Evolutionary conservation across 2,888 invertebrate species (phyloP), one percentile per base, ranked within the genome.

Genomic region (Polymixis flavicincta): DNA sequence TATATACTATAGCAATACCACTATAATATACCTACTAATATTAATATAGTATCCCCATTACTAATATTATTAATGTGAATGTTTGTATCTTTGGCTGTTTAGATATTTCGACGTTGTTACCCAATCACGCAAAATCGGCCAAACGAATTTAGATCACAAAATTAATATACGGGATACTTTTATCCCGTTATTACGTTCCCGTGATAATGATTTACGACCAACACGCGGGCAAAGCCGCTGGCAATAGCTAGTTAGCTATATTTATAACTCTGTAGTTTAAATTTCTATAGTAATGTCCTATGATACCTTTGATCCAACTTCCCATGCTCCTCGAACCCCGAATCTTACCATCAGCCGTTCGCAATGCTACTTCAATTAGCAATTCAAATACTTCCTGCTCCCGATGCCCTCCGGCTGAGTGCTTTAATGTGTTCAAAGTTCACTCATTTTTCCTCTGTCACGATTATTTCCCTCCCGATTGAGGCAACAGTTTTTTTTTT

Each of bases 361-460:
- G 81, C 77, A 80, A 80, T 85, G 85, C 86, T 87, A 79, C 81
- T 86, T 76, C 88, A 92, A 93, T 93, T 92, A 92, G 90, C 91
- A 93, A 92, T 92, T 92, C 90, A 93, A 92, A 93, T 92, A 89
- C 86, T 87, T 63, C 71, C 74, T 55, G 48, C 70, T 69, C 68
- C 59, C 48, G 25, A 59, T 28, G 64, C 64, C 74, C 78, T 78
- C 57, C 71, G 72, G 64, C 66, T 68, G 84, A 85, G 85, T 82
- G 80, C 84, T 63, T 80, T 78, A 85, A 84, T 83, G 76, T 82
- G 84, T 79, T 75, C 71, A 72, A 74, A 80, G 64, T 84, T 82
- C 76, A 74, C 71, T 69, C 25, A 82, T 80, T 84, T 81, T 84
- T 76, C 75, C 73, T 78, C 69, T 72, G 64, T 67, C 72, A 54